Conservation (phyloP, 2,888 invertebrate species). For the Acrocera orbiculus region DNA sequence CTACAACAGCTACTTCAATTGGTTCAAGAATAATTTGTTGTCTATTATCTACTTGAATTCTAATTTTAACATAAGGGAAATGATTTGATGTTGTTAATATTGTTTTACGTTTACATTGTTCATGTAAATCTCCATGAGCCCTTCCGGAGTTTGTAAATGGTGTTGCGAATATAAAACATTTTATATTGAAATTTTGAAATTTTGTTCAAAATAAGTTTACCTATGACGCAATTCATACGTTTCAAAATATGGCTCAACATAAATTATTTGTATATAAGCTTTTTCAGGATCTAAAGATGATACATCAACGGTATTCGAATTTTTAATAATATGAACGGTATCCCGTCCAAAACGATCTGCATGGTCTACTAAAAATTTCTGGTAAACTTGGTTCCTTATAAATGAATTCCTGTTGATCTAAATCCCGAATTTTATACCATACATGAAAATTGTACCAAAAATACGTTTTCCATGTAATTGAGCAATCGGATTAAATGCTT, state of each 20-base stretch:
- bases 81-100: constrained; percentile 81
- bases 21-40: constrained; percentile 69
- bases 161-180: constrained; percentile 90
- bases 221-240: constrained; percentile 75
- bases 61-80: constrained; percentile 94
- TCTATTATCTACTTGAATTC: constrained; percentile 68
- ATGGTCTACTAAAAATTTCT: constrained; percentile 89
- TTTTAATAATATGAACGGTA: constrained; percentile 85
- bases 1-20: constrained; percentile 93
- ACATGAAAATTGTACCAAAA: constrained; percentile 94
- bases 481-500: constrained; percentile 77
- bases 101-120: constrained; percentile 94
- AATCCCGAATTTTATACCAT: constrained; percentile 89
- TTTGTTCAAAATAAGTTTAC: constrained; percentile 76
- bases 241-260: constrained; percentile 96
- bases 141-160: constrained; percentile 90
- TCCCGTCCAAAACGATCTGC: constrained; percentile 78
- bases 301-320: constrained; percentile 82
- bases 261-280: constrained; percentile 93
- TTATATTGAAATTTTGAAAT: constrained; percentile 67
- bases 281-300: constrained; percentile 66
- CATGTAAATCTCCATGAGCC: constrained; percentile 87
- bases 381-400: constrained; percentile 94
- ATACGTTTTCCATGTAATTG: constrained; percentile 84
- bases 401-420: constrained; percentile 85